phyloP scores from a whole-genome alignment of 2,113 vertebrate species.

The Nerophis lumbriciformis region DNA sequence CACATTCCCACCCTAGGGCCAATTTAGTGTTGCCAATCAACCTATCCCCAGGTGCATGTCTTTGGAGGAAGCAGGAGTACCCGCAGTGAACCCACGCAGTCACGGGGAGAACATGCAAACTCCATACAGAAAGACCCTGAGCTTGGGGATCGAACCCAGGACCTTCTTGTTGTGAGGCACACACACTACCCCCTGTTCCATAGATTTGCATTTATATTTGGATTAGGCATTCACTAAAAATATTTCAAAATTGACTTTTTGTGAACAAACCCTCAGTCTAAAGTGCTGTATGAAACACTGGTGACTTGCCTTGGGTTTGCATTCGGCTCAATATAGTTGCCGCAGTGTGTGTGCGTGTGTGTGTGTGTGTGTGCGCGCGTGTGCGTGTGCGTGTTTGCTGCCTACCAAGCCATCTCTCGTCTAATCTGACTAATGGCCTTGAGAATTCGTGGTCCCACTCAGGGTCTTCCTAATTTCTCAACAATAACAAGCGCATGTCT shows the following conservation, averaged over 20 bases:
- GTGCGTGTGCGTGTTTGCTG: constrained; percentile 22
- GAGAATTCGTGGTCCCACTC: constrained; percentile 29
- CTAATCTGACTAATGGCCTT: constrained; percentile 41
- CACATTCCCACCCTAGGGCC: too few relatives aligned
- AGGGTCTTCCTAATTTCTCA: constrained; percentile 46
- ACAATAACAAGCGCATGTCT: constrained; percentile 47
- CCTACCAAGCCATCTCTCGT: constrained; percentile 44
- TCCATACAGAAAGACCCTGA: too few relatives aligned
- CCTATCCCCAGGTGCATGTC: too few relatives aligned
- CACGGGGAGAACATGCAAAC: too few relatives aligned
- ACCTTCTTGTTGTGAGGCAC: too few relatives aligned
- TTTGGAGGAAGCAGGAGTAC: too few relatives aligned
- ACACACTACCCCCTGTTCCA: too few relatives aligned
- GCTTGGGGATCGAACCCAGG: too few relatives aligned
- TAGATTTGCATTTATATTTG: neutral
- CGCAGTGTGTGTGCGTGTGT: constrained; percentile 20
- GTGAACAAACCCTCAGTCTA: neutral
- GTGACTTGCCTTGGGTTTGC: constrained; percentile 34
- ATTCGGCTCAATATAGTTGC: constrained; percentile 36
- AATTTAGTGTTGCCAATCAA: too few relatives aligned
- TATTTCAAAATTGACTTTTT: neutral
- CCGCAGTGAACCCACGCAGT: too few relatives aligned
- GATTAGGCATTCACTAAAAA: too few relatives aligned
- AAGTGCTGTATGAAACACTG: neutral
- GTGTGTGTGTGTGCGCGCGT: neutral